Base-by-base conservation (phyloP, 2,797 vertebrate species). In the Pogonophryne albipinna region DNA sequence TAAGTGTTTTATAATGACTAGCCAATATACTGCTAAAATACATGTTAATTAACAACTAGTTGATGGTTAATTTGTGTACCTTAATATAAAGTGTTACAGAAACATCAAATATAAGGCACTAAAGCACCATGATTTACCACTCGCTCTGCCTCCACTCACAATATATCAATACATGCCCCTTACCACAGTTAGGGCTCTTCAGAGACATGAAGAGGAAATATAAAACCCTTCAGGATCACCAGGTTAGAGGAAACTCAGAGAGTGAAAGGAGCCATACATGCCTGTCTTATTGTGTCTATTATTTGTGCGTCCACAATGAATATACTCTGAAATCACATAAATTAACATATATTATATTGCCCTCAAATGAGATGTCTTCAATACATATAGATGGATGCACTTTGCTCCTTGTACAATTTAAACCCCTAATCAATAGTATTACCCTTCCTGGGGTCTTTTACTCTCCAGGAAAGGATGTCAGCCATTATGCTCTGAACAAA, bases 141-240 rank as follows among this genome's bases (percentile, higher is more conserved):
- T 71, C 66, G 58, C 52, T 66, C 20, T 45, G 20, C 51, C 63
- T 53, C 42, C 41, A 42, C 70, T 76, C 52, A 49, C 19, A 53
- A 66, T 27, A 27, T 27, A 27, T 90, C 86, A 87, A 85, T 86
- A 83, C 71, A 78, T 7, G 66, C 23, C 63, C 34, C 63, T 71
- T 42, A 67, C 27, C 55, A 50, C 27, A 16, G 19, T 79, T 53
- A 64, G 17, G 44, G 66, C 66, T 74, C 68, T 71, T 80, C 71
- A 45, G 64, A 75, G 78, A 78, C 51, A 3, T 45, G n/a, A 42
- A 78, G 56, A 78, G 23, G 66, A 47, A 70, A 69, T 57, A 57
- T 75, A 19, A 61, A 51, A 72, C 65, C 51, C 42, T 15, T 27
- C 15, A 13, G 34, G 27, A 27, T 79, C 53, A 71, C 17, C 11